Base-by-base conservation (phyloP, 2,888 invertebrate genomes). In the Pollenia amentaria region DNA sequence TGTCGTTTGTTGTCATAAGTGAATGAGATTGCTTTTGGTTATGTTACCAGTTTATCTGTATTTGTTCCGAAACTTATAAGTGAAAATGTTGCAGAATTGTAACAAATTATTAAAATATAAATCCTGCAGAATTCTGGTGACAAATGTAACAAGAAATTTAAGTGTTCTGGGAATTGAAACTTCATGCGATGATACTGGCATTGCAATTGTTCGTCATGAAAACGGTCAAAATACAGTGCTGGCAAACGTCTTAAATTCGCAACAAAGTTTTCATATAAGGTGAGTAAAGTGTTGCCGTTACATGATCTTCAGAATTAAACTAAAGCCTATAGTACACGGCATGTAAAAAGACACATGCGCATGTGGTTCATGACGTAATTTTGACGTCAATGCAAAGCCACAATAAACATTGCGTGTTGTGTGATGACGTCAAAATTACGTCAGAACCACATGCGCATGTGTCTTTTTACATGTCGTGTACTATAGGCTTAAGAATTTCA, bases 111-210 rank as follows among this genome's bases (percentile, higher is more conserved):
- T 69, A 14, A 64, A 48, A 57, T 44, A 55, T 7, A 80, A 57
- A 14, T 9, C 38, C 3, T 70, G 1, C 6, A 48, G 21, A 65
- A 1, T 9, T n/a, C 12, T 85, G 10, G 21, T 3, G n/a, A 42
- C n/a, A 2, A 16, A 1, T 18, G 3, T 72, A 7, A 69, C 46
- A 1, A 69, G 70, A 60, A 85, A 78, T n/a, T 67, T 89, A 2
- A 89, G 93, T 82, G 94, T 99, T 77, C 94, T 99, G 89, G 99
- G 99, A 8, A 99, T 99, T 90, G 99, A 99, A 95, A 98, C 98
- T 6, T 99, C 99, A 87, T 99, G 99, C 92, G 99, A 99, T 94
- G 99, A 99, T 92, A 99, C 99, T 1, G 99, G 98, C 29, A 97
- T 97, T 91, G 99, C 98, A 57, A 94, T 99, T 88, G 96, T 99